These are phyloP conservation scores for Clostera curtula DNA, from an alignment of 2,888 invertebrate species.

Conservation along the genomic window DNA sequence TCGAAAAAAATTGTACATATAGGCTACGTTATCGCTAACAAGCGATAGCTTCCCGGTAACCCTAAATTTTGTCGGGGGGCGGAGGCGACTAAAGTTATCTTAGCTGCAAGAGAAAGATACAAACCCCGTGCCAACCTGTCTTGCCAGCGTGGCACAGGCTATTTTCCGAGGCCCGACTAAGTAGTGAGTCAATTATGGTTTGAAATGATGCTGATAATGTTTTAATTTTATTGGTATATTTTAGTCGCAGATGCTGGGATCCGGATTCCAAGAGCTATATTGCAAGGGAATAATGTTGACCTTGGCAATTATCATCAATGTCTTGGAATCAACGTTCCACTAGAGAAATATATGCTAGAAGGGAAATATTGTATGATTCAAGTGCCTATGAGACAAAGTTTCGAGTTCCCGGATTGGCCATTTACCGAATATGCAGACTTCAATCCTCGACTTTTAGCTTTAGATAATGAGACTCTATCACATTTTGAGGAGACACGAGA, in stretches of 20 bases:
- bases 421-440: background rate
- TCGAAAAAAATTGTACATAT: no score
- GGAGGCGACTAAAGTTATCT: no score
- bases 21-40: no score
- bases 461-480: conserved; percentile 11
- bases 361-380: conserved; percentile 41
- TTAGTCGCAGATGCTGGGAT: conserved; percentile 8
- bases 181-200: no score
- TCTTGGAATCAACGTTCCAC: conserved; percentile 7
- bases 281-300: background rate
- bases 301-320: conserved; percentile 25
- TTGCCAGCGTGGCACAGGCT: background rate
- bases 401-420: conserved; percentile 10
- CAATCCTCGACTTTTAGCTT: background rate
- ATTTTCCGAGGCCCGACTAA: no score
- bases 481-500: conserved; percentile 1
- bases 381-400: conserved; percentile 25
- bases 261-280: background rate
- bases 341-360: conserved; percentile 19
- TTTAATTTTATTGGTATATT: no score
- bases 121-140: no score
- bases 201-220: no score
- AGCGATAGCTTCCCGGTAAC: no score
- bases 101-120: no score
- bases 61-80: no score